Percentiles rank a stretch among this genome's conserved stretches.
Conservation (phyloP, 2,113 vertebrate genomes). For the Hypocryptadius cinnamomeus region DNA sequence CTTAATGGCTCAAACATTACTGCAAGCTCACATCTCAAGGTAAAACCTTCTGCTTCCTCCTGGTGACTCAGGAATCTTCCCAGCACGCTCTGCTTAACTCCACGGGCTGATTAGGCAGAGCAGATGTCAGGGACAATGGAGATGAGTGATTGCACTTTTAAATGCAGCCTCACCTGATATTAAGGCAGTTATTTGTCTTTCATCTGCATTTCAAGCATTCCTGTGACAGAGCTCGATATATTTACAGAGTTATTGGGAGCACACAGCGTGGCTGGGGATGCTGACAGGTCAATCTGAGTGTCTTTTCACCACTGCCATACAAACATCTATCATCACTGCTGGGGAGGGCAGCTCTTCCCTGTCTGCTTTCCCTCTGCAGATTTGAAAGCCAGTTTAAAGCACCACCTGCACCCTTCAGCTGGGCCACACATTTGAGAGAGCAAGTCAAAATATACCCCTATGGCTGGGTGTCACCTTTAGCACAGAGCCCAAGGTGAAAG, state of each 20-base stretch:
- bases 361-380: background rate
- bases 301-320: background rate
- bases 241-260: background rate
- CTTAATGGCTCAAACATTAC: background rate
- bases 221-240: background rate
- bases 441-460: background rate
- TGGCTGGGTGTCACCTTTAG: background rate
- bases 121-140: slow-evolving; percentile 2
- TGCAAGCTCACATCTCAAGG: background rate
- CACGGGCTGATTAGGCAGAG: background rate
- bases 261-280: background rate
- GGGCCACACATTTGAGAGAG: background rate
- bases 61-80: background rate
- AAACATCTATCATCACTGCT: background rate
- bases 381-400: background rate
- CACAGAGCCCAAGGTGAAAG: slow-evolving; percentile 1
- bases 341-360: background rate
- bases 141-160: background rate
- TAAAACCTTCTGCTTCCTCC: background rate
- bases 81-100: background rate
- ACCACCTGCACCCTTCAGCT: background rate
- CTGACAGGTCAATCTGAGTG: background rate
- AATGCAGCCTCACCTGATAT: slow-evolving; percentile 3
- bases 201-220: background rate
- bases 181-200: background rate